phyloP scores from a whole-genome alignment of 2,113 vertebrate species.

The Picathartes gymnocephalus region DNA sequence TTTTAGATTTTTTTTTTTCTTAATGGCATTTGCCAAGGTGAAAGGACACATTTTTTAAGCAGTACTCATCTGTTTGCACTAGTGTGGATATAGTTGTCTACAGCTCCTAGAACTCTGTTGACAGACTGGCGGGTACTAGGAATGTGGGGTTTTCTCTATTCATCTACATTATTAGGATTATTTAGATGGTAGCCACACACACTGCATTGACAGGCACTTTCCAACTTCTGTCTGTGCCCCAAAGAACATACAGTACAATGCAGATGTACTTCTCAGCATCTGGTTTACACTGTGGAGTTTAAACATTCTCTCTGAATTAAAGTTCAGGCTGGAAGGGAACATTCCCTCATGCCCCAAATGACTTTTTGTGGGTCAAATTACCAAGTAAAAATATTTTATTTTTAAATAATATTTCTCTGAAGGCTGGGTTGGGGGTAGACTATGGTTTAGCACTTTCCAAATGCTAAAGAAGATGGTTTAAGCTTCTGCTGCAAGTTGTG shows the following conservation, averaged over 20 bases:
- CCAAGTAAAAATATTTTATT: constrained; percentile 39
- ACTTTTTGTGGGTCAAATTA: constrained; percentile 50
- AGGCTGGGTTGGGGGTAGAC: neutral
- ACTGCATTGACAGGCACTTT: neutral
- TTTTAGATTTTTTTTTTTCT: neutral
- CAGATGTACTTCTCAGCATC: constrained; percentile 2
- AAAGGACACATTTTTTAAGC: neutral
- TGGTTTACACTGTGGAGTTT: constrained; percentile 36
- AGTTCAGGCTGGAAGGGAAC: constrained; percentile 14
- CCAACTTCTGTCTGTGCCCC: neutral
- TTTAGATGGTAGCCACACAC: neutral
- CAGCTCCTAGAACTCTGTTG: neutral
- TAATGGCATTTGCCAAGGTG: neutral
- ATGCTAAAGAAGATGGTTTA: neutral
- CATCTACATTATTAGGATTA: neutral
- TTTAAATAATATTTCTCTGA: constrained; percentile 13
- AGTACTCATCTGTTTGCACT: neutral
- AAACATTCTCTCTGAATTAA: constrained; percentile 48
- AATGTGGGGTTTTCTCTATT: neutral
- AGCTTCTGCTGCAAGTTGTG: constrained; percentile 26
- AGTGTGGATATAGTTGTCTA: neutral
- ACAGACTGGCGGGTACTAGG: neutral
- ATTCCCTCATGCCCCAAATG: constrained; percentile 31
- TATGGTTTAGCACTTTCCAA: constrained; percentile 14
- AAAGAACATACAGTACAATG: neutral